A percentile compares a stretch with the other conserved stretches of the same genome.
Conservation (phyloP, 2,888 invertebrate genomes). For the Andrena hattorfiana region DNA sequence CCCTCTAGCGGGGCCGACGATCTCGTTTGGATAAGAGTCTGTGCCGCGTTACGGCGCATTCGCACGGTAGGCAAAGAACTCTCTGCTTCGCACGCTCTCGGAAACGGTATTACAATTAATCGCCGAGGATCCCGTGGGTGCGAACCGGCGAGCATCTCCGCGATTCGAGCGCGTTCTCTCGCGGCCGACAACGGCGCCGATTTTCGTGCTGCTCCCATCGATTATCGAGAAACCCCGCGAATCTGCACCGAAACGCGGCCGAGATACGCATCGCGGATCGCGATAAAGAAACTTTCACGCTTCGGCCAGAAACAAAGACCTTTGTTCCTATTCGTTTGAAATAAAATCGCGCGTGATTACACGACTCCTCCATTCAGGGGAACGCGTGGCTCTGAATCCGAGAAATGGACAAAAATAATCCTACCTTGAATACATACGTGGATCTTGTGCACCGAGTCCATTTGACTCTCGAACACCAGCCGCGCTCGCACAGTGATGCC, state of each 20-base stretch:
- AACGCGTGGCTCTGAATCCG: neutral
- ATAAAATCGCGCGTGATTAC: neutral
- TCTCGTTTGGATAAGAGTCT: slow-evolving; percentile 67
- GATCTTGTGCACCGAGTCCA: too few relatives aligned
- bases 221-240: slow-evolving; percentile 57
- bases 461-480: too few relatives aligned
- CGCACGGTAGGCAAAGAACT: slow-evolving; percentile 73
- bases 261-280: slow-evolving; percentile 49
- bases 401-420: neutral
- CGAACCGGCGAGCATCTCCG: slow-evolving; percentile 45
- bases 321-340: slow-evolving; percentile 31
- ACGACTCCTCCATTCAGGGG: neutral
- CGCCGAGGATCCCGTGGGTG: slow-evolving; percentile 52
- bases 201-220: slow-evolving; percentile 44
- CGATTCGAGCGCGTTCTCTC: neutral
- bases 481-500: too few relatives aligned
- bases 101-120: slow-evolving; percentile 71
- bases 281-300: slow-evolving; percentile 59
- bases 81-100: slow-evolving; percentile 72
- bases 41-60: slow-evolving; percentile 65
- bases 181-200: neutral
- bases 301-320: slow-evolving; percentile 36
- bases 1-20: slow-evolving; percentile 56
- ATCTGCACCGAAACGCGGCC: slow-evolving; percentile 14
- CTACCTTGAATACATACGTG: too few relatives aligned